Conservation (phyloP, 2,113 vertebrate genomes). For the Neolamprologus caudopunctatus region DNA sequence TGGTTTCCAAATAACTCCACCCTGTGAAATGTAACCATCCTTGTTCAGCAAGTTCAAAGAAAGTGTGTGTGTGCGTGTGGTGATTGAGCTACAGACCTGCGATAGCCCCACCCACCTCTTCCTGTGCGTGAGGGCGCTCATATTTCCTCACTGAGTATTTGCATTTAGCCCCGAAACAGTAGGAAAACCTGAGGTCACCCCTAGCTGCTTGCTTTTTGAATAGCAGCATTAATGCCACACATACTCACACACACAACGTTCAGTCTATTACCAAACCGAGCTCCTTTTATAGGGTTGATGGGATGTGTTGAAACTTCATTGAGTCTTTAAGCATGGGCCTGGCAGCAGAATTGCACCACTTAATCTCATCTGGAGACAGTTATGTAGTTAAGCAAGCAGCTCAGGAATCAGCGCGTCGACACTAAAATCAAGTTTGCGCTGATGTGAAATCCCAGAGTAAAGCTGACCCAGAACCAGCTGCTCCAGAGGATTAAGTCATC, state of each 20-base stretch:
- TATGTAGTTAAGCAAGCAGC: background rate
- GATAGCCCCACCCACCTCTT: conserved; percentile 16
- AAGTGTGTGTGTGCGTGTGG: background rate
- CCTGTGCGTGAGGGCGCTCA: background rate
- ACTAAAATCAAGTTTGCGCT: background rate
- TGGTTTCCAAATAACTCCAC: conserved; percentile 2
- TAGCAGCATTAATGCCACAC: background rate
- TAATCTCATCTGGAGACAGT: background rate
- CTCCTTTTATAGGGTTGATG: background rate
- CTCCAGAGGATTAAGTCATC: too few species aligned
- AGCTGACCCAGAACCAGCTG: background rate
- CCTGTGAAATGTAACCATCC: conserved; percentile 47
- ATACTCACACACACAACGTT: rapidly evolving
- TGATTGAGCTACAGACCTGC: background rate
- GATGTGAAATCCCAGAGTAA: background rate
- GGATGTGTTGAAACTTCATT: background rate
- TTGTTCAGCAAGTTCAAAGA: conserved; percentile 40
- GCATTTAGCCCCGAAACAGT: background rate
- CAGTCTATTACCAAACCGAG: background rate
- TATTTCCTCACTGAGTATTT: background rate
- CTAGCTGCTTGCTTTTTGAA: background rate
- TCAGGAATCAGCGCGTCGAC: background rate
- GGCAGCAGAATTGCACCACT: background rate
- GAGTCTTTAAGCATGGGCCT: background rate
- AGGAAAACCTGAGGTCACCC: background rate